Conservation (phyloP, 2,888 invertebrate species). For the Hanleya hanleyi region DNA sequence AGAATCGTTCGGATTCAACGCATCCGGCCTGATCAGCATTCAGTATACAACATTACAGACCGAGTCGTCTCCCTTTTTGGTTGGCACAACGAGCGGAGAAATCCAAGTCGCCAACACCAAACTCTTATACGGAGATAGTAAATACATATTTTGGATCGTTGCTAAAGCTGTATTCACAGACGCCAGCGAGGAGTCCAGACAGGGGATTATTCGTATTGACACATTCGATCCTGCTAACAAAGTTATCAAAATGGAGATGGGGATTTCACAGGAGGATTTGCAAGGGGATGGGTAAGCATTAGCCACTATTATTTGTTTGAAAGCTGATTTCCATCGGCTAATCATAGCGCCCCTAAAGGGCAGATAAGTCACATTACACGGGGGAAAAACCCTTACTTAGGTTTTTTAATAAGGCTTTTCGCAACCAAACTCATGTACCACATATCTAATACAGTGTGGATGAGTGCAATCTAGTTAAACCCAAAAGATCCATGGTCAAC, state of each 20-base stretch:
- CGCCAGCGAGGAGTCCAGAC: background rate
- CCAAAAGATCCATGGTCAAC: too few relatives aligned
- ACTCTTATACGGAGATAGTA: background rate
- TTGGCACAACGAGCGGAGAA: background rate
- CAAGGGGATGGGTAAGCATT: background rate
- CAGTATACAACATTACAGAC: background rate
- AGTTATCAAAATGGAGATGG: background rate
- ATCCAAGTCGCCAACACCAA: background rate
- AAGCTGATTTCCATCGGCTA: too few relatives aligned
- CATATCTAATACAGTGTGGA: too few relatives aligned
- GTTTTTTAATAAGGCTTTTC: background rate
- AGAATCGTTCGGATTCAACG: background rate
- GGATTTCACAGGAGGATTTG: background rate
- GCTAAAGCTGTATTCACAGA: background rate
- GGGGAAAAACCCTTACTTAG: background rate
- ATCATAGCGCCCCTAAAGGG: background rate
- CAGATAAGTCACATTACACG: too few relatives aligned
- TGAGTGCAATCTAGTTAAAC: too few relatives aligned
- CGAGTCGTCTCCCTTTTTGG: background rate
- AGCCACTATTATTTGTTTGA: too few relatives aligned
- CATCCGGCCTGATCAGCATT: background rate
- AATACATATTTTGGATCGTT: background rate
- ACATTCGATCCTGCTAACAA: background rate
- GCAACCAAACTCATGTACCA: too few relatives aligned
- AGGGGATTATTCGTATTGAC: background rate